Base-by-base conservation (phyloP, 2,888 invertebrate species). In the Chloromyia formosa region DNA sequence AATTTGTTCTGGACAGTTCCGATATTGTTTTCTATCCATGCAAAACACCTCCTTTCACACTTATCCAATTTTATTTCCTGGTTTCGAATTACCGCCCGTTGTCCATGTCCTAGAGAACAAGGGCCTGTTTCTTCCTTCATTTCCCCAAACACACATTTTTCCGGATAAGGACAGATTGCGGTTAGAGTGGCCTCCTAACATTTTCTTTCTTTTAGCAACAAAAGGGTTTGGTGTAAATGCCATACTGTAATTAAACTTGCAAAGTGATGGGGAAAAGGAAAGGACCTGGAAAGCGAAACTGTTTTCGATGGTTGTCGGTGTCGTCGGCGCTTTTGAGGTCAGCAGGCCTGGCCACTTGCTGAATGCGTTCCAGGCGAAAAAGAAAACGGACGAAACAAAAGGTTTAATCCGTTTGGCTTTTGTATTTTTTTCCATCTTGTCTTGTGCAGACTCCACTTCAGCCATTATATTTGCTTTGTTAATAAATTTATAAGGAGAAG, bases 211-310 rank as follows among this genome's bases (percentile, higher is more conserved):
- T 3, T 12, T 49, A 35, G 27, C 10, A 7, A 49, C 49, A 49
- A 49, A 35, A 49, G 49, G 49, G 49, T 49, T 35, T 49, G 2
- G 49, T 49, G 49, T 49, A 49, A 49, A 12, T 10, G 49, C 60
- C 23, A 60, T 60, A 23, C 60, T 60, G 60, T 60, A 60, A 60
- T 60, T 60, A 60, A 23, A 60, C 60, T 60, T 60, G 60, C n/a
- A 60, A 60, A 60, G 60, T 60, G 60, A 23, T 60, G 20, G 7
- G 56, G 10, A 14, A 22, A 22, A 60, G 23, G 60, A 56, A 7
- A 56, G 20, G 56, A 20, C 16, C 1, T 56, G 10, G 60, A 23
- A 60, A 12, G 10, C 27, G 49, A 49, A n/a, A n/a, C 16, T 49
- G 49, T n/a, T 49, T 49, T 12, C 14, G 12, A 49, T 49, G 14